Conservation (phyloP, 2,113 vertebrate genomes). For the Nannospalax galili region DNA sequence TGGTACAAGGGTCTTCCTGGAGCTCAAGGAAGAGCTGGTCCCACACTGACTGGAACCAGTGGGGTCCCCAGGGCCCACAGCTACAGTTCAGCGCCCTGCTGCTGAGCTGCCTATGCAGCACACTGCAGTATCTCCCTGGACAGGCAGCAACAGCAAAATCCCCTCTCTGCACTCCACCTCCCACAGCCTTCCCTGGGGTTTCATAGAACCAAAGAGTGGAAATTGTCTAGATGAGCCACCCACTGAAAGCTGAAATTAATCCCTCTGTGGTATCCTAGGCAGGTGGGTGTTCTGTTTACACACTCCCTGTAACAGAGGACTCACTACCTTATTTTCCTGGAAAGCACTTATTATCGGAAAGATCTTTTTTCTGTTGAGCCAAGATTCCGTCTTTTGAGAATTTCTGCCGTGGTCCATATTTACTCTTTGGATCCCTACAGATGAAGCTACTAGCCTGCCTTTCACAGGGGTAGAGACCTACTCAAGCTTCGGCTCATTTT, state of each 20-base stretch:
- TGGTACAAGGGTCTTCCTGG: background rate
- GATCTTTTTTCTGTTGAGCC: background rate
- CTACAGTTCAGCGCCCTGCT: background rate
- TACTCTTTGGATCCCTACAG: background rate
- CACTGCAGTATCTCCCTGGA: background rate
- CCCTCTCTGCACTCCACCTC: background rate
- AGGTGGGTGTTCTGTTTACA: constrained; percentile 72
- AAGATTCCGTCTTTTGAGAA: background rate
- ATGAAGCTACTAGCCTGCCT: background rate
- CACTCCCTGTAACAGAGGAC: constrained; percentile 44
- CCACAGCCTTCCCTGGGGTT: background rate
- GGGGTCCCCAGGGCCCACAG: background rate
- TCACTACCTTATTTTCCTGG: constrained; percentile 68
- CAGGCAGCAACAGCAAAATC: background rate
- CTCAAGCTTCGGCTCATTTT: rapidly evolving
- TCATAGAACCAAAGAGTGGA: background rate
- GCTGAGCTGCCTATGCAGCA: background rate
- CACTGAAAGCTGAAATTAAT: constrained; percentile 9
- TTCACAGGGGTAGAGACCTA: background rate
- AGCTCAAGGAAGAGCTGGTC: background rate
- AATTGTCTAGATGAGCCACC: constrained; percentile 38
- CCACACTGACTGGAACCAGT: background rate
- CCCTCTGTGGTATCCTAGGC: background rate
- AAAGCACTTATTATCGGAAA: constrained; percentile 58
- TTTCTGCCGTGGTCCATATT: background rate